Conservation (phyloP, 1,140 invertebrate species). For the Platorchestia sp. region DNA sequence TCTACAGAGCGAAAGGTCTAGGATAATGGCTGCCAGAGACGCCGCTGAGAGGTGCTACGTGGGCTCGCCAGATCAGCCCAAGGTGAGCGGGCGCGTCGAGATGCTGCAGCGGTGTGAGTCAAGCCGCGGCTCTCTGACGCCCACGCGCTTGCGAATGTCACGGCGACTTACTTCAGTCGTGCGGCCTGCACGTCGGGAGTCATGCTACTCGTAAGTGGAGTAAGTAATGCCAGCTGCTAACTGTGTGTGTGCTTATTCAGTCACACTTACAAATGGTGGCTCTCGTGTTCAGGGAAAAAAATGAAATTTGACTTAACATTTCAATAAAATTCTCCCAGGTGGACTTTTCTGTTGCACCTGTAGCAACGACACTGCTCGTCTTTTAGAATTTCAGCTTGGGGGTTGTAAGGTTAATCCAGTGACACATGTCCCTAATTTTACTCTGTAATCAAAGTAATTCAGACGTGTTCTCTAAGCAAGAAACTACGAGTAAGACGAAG, state of each 20-base stretch:
- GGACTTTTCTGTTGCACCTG: not conserved
- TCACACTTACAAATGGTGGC: not conserved
- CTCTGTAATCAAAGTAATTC: not conserved
- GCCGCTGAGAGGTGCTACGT: slow-evolving; percentile 9
- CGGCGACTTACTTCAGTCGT: not conserved
- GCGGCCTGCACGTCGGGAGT: not conserved
- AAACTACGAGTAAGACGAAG: too few relatives aligned
- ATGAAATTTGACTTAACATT: not conserved
- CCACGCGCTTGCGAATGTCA: slow-evolving; percentile 46
- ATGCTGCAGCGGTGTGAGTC: not conserved
- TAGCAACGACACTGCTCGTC: not conserved
- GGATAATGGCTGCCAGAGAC: not conserved
- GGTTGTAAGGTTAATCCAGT: not conserved
- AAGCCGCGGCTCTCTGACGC: not conserved
- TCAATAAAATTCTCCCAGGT: not conserved
- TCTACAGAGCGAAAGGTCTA: not conserved
- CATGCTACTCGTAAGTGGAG: not conserved
- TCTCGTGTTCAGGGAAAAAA: not conserved
- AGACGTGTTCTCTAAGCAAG: too few relatives aligned
- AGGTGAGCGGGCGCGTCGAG: slow-evolving; percentile 41
- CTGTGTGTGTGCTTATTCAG: not conserved
- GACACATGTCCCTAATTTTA: not conserved
- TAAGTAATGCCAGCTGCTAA: not conserved
- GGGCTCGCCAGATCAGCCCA: not conserved
- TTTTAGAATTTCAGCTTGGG: not conserved